A percentile compares a stretch with the other conserved stretches of the same genome.
phyloP scores from a whole-genome alignment of 2,797 vertebrate genomes.

The Schizothorax lantsangensis region DNA sequence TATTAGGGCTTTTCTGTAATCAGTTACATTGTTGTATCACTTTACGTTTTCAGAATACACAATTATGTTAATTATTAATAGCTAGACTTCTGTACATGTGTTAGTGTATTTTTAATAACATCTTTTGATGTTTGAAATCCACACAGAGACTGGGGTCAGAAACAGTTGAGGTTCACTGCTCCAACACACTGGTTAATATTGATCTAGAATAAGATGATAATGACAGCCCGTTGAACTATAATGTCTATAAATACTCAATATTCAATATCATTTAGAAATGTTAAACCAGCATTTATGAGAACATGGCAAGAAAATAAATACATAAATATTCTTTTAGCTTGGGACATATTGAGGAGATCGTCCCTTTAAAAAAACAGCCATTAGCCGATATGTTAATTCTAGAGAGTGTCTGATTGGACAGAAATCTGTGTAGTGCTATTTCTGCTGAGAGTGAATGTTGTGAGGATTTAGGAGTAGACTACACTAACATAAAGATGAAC shows the following conservation, averaged over 20 bases:
- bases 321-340: background rate
- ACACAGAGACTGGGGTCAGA: background rate
- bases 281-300: background rate
- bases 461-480: background rate
- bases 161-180: background rate
- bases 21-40: background rate
- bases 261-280: too few relatives aligned
- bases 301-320: background rate
- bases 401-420: background rate
- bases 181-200: background rate
- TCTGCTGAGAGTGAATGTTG: background rate
- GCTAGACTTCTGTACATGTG: background rate
- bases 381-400: background rate
- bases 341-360: background rate
- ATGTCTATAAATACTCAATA: background rate
- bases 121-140: background rate
- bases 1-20: constrained; percentile 1
- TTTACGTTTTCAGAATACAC: background rate
- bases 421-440: too few relatives aligned
- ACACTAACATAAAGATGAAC: background rate
- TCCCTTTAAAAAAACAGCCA: background rate
- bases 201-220: background rate
- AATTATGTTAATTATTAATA: background rate
- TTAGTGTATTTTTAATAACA: background rate
- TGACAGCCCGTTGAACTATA: background rate